phyloP scores from a whole-genome alignment of 35 echinoderm and acorn worm genomes.

The Heliocidaris tuberculata region DNA sequence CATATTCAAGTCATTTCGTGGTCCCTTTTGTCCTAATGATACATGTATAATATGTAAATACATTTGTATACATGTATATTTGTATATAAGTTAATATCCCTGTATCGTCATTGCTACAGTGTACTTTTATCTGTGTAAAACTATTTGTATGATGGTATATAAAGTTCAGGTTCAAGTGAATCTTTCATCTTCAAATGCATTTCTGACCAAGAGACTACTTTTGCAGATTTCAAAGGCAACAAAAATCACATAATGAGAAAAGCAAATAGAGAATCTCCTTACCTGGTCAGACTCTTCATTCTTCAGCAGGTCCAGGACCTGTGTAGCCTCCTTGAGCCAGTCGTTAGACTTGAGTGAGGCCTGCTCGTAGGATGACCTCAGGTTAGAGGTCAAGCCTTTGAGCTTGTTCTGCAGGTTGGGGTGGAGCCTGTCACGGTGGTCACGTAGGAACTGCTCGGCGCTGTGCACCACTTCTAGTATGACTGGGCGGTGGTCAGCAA shows the following conservation, averaged over 20 bases:
- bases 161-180: too few species aligned
- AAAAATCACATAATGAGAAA: background rate
- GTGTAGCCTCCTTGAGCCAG: constrained; percentile 83
- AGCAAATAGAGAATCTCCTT: background rate
- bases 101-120: too few species aligned
- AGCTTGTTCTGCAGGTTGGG: constrained; percentile 91
- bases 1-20: too few species aligned
- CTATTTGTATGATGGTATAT: too few species aligned
- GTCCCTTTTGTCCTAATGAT: too few species aligned
- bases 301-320: constrained; percentile 67
- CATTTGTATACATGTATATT: too few species aligned
- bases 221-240: too few species aligned
- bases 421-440: constrained; percentile 80
- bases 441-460: constrained; percentile 93
- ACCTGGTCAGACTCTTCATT: constrained; percentile 66
- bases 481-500: constrained; percentile 76
- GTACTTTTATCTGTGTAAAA: too few species aligned
- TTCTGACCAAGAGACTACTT: too few species aligned
- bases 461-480: constrained; percentile 90
- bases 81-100: too few species aligned
- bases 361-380: constrained; percentile 75
- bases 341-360: constrained; percentile 84
- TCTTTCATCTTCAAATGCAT: too few species aligned
- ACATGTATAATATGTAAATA: too few species aligned
- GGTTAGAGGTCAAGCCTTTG: constrained; percentile 87